Evolutionary conservation across 2,797 vertebrate genomes (phyloP), one percentile per base, ranked within the genome.

Genomic region (Lepilemur septentrionalis): DNA sequence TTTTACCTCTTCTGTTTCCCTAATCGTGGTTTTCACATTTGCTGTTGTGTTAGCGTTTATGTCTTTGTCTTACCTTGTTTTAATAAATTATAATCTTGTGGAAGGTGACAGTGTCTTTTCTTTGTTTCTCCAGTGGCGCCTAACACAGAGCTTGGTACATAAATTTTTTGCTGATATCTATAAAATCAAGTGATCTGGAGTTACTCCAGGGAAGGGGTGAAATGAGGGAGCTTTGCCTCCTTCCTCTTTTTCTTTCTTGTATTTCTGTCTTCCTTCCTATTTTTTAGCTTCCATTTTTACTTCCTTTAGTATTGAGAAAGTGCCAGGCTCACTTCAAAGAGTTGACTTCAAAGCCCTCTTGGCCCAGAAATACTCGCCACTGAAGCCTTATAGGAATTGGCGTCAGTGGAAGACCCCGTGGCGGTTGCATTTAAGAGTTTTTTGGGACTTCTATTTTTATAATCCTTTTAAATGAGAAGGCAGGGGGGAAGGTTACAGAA

Each of bases 281-380:
- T 76, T 90, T 93, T 67, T 87, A 50, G 92, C 91, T 96, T 95
- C 91, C 83, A 50, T 95, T 96, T 94, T 93, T 89, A 79, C 57
- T 95, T 85, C 81, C 69, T 96, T 83, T 93, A 43, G 5, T 93
- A 91, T 69, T 72, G 90, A 94, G 97, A 97, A 96, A 94, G 0
- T n/a, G 81, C 93, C 94, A 97, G 93, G 96, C 96, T 96, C 73
- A 20, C 97, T 98, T 98, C 98, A 98, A 98, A 98, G 98, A 93
- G 72, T 73, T 94, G 18, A 96, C 98, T 98, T 98, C 98, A 98
- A 98, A 98, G 98, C 35, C 79, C 94, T 13, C 22, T 89, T 93
- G 89, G 90, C 61, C 5, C 46, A 96, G 94, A 96, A 84, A 73
- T 69, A 78, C 89, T 97, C 0, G 28, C 83, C 80, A 75, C 85